Evolutionary conservation across 2,797 vertebrate species (phyloP).

Genomic region (Kryptolebias ocellatus): DNA sequence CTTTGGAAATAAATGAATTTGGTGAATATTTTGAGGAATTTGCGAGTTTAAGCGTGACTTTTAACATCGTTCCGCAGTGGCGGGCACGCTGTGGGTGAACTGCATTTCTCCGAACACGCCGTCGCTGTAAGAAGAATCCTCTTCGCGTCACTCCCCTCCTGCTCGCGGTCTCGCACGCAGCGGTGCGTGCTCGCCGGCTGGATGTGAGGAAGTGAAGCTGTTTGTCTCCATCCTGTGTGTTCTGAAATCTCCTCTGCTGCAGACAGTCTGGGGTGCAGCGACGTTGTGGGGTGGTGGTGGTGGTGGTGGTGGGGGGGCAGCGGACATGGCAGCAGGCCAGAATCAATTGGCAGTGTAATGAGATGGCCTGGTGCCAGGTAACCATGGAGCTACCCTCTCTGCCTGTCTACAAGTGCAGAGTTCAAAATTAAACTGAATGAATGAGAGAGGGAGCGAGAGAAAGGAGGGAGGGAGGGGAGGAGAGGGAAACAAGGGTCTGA

Average conservation of each 20-base stretch:
- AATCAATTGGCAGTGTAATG: conserved; percentile 91
- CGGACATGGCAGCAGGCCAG: conserved; percentile 85
- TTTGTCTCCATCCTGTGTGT: conserved; percentile 70
- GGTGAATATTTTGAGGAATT: neutral
- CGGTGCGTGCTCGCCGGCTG: conserved; percentile 33
- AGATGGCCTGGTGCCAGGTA: conserved; percentile 88
- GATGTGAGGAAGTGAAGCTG: conserved; percentile 56
- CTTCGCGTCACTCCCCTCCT: neutral
- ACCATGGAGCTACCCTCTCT: conserved; percentile 86
- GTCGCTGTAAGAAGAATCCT: neutral
- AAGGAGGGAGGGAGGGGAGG: conserved; percentile 49
- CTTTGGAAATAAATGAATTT: too few species aligned
- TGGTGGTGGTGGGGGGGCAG: conserved; percentile 58
- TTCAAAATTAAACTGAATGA: conserved; percentile 87
- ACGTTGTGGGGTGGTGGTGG: conserved; percentile 52
- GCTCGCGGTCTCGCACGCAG: conserved; percentile 15
- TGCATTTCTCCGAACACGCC: neutral
- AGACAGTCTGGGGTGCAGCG: conserved; percentile 83
- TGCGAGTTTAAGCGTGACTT: neutral
- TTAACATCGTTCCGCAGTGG: neutral
- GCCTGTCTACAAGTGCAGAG: conserved; percentile 81
- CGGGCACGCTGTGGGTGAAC: neutral
- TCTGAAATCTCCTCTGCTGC: conserved; percentile 76
- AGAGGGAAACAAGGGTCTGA: conserved; percentile 69
- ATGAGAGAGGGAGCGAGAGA: conserved; percentile 66